A percentile compares a stretch with the other conserved stretches of the same genome.
Conservation (phyloP, 2,797 vertebrate species). For the Muscicapa comitata region DNA sequence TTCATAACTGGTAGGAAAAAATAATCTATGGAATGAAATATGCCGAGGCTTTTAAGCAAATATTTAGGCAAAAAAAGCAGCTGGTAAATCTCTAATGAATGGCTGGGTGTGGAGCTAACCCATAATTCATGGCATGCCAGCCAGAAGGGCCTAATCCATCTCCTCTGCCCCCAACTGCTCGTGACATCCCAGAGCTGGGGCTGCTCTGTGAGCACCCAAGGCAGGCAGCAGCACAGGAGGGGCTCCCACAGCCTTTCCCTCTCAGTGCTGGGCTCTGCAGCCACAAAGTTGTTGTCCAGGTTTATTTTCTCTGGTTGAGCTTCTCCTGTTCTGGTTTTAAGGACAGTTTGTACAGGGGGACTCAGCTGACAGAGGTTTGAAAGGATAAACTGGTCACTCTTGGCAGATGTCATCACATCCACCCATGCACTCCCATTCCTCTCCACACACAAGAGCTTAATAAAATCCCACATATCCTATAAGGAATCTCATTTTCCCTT, state of each 20-base stretch:
- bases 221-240: background rate
- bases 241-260: background rate
- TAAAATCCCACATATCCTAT: background rate
- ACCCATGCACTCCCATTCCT: background rate
- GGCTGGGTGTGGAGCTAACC: background rate
- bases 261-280: background rate
- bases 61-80: constrained; percentile 60
- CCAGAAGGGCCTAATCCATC: background rate
- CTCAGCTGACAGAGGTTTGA: background rate
- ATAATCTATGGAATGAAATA: constrained; percentile 50
- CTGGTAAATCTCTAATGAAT: constrained; percentile 51
- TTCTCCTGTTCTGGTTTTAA: background rate
- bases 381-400: background rate
- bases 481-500: background rate
- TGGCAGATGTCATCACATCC: background rate
- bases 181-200: background rate
- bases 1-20: constrained; percentile 52
- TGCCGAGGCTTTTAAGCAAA: constrained; percentile 41
- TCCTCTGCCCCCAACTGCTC: background rate
- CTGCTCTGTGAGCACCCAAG: rapidly evolving
- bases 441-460: background rate
- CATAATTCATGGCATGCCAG: constrained; percentile 4
- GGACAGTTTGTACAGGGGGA: background rate
- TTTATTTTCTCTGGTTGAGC: background rate
- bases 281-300: background rate